Evolutionary conservation across 2,888 invertebrate species (phyloP), one percentile per base, ranked within the genome.

Genomic region (Gryllus longicercus): DNA sequence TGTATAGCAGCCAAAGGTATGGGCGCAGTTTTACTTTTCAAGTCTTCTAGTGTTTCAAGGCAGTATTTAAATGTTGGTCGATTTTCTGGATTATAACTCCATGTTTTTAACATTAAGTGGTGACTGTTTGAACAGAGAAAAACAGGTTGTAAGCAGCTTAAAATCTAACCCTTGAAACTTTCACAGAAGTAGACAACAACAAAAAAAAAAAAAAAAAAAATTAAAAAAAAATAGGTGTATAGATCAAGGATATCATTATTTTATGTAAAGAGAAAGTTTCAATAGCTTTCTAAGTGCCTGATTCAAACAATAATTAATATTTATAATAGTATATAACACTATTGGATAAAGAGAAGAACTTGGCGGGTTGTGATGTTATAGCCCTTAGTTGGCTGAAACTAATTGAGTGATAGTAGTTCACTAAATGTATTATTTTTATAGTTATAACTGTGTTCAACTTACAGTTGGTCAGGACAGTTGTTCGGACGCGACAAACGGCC

Each of bases 51-150:
- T 77, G 91, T 88, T 83, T 92, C 92, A 76, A 95, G 89, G 85
- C 96, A 96, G 84, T 92, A 91, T 82, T 93, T 93, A 87, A 98
- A 98, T 78, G 94, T 94, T 2, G 98, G 98, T 81, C 98, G 90
- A 82, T 92, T 91, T 82, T 95, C 95, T 0, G 95, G 92, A 77
- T 91, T 90, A 85, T 92, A 94, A 85, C 92, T 93, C 98, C 98
- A 98, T 86, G 98, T 98, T 84, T 92, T 91, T 82, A 94, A 88
- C 91, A 98, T 96, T 80, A 98, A 87, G 83, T 93, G 90, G 87
- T 96, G 95, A 82, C 96, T 96, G 85, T 38, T 38, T 38, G 38
- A 38, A 49, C 87, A 86, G 81, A 74, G 18, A 25, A 51, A 51
- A 50, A 79, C 21, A 76, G 14, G n/a, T 74, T 75, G 49, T 16